Percentiles rank a stretch among this genome's conserved stretches.
These are phyloP conservation scores for Leuciscus waleckii DNA, from an alignment of 2,797 vertebrate species.

Conservation along the genomic window DNA sequence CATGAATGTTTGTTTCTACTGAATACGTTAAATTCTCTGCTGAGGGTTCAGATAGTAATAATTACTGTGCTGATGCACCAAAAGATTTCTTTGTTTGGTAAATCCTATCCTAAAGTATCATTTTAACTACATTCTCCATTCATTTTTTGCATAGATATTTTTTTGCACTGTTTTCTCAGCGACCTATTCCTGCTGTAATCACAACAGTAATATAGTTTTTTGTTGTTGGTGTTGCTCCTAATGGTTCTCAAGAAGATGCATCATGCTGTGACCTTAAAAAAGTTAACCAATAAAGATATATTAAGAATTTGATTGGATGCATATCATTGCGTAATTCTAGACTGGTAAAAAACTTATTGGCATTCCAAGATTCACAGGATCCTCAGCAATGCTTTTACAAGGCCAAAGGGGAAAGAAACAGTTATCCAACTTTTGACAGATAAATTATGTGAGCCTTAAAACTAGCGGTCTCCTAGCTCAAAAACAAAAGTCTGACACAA, in stretches of 20 bases:
- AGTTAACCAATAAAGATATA: conserved; percentile 60
- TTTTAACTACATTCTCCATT: neutral
- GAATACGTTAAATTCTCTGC: conserved; percentile 5
- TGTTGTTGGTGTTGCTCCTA: neutral
- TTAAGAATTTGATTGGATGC: conserved; percentile 60
- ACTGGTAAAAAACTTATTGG: conserved; percentile 53
- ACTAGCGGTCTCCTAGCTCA: neutral
- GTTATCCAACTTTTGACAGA: conserved; percentile 58
- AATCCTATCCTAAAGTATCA: neutral
- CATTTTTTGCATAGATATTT: neutral
- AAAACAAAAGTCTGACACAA: conserved; percentile 8
- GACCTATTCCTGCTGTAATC: neutral
- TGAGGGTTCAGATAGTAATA: neutral
- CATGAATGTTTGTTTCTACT: conserved; percentile 22
- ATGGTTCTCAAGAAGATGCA: conserved; percentile 11
- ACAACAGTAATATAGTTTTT: neutral
- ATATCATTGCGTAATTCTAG: conserved; percentile 59
- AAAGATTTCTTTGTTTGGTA: neutral
- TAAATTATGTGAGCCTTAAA: conserved; percentile 26
- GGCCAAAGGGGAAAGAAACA: conserved; percentile 46
- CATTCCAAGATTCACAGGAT: conserved; percentile 56
- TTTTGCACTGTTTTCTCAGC: neutral
- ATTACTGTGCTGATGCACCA: conserved; percentile 10
- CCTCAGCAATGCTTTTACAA: conserved; percentile 55
- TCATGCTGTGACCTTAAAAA: conserved; percentile 55